A percentile compares a stretch with the other conserved stretches of the same genome.
These are phyloP conservation scores for Hemicordylus capensis DNA, from an alignment of 2,113 vertebrate genomes.

Conservation along the genomic window DNA sequence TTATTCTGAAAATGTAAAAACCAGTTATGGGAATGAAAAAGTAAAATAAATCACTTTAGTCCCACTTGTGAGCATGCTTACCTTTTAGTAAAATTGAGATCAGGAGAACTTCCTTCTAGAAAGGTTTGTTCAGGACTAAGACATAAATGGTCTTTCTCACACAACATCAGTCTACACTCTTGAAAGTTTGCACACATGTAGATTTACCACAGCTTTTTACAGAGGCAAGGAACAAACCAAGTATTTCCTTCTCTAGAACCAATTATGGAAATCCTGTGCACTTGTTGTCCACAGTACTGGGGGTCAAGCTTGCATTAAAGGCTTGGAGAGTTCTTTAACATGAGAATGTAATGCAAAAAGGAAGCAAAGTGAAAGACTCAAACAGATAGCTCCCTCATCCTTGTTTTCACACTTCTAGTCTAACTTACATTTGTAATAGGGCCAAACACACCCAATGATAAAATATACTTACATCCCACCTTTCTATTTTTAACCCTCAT, in stretches of 20 bases:
- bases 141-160: not conserved
- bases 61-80: not conserved
- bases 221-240: not conserved
- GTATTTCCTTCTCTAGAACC: not conserved
- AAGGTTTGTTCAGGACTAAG: not conserved
- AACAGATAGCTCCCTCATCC: not conserved
- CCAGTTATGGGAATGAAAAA: not conserved
- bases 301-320: not conserved
- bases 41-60: not conserved
- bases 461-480: too few species aligned
- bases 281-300: not conserved
- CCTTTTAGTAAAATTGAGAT: not conserved
- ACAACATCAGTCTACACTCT: not conserved
- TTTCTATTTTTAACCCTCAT: too few species aligned
- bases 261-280: not conserved
- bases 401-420: not conserved
- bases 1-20: not conserved
- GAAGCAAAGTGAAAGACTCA: not conserved
- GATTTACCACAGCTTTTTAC: not conserved
- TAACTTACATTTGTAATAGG: not conserved
- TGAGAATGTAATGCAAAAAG: not conserved
- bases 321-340: not conserved
- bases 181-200: not conserved
- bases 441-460: not conserved
- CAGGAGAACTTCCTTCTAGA: not conserved